These are phyloP conservation scores for Macropus fuliginosus DNA, from an alignment of 2,797 vertebrate species.

Conservation along the genomic window DNA sequence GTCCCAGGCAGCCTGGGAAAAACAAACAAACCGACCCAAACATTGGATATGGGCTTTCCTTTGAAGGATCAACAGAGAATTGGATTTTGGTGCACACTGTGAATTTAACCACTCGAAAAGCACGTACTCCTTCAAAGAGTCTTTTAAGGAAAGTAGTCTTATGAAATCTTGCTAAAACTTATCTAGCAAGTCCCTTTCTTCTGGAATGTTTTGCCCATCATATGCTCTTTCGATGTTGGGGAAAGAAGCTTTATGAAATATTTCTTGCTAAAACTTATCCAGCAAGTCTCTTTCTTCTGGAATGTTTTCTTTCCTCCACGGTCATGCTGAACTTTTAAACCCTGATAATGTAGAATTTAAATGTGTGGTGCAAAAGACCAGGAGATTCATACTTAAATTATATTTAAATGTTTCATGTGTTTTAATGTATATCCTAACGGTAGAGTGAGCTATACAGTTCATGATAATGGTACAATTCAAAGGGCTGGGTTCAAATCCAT, in stretches of 20 bases:
- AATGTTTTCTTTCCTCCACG: neutral
- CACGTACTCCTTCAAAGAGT: too few relatives aligned
- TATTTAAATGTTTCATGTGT: conserved; percentile 22
- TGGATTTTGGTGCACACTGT: neutral
- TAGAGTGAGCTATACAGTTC: conserved; percentile 33
- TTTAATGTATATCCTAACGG: conserved; percentile 19
- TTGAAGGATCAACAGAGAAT: neutral
- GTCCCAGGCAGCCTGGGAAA: neutral
- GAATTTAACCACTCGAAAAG: neutral
- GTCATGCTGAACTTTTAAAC: neutral
- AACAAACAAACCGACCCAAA: neutral
- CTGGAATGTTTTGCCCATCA: too few relatives aligned
- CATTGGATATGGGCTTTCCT: neutral
- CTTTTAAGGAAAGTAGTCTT: neutral
- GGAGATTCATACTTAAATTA: conserved; percentile 14
- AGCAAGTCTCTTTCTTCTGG: neutral
- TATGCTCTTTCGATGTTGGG: neutral
- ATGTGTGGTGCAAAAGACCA: neutral
- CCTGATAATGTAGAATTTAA: neutral
- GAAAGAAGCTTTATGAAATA: neutral
- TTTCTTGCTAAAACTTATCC: neutral
- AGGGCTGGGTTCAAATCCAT: neutral
- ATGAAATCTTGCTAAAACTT: neutral
- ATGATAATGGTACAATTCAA: neutral
- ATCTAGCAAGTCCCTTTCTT: too few relatives aligned